Evolutionary conservation across 2,113 vertebrate genomes (phyloP).

Genomic region (Phrynocephalus versicolor): DNA sequence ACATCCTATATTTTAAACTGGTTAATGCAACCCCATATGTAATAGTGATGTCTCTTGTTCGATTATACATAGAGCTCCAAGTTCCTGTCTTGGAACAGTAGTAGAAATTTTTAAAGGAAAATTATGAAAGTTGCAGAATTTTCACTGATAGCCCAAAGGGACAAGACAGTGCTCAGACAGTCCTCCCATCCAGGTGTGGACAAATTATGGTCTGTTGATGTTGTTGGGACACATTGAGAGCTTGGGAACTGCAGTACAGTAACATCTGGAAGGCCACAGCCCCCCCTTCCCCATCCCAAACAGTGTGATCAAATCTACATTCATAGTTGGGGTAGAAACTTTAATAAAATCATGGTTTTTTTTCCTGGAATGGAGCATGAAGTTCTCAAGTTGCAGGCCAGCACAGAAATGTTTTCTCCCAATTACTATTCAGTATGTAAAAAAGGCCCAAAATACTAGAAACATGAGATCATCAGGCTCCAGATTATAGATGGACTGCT

Average conservation of each 20-base stretch:
- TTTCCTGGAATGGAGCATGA: background rate
- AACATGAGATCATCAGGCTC: background rate
- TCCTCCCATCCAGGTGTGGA: background rate
- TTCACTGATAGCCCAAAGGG: background rate
- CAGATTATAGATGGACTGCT: background rate
- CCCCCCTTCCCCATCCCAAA: background rate
- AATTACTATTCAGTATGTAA: background rate
- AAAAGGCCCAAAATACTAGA: background rate
- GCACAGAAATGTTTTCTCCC: background rate
- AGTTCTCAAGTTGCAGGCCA: background rate
- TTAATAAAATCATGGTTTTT: background rate
- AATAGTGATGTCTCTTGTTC: background rate
- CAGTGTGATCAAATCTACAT: background rate
- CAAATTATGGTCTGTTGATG: too few relatives aligned
- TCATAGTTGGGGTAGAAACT: background rate
- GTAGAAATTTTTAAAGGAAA: background rate
- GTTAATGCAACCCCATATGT: background rate
- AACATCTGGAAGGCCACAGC: too few relatives aligned
- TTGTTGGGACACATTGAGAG: too few relatives aligned
- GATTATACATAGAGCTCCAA: background rate
- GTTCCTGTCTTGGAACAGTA: too few relatives aligned
- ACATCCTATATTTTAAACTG: background rate
- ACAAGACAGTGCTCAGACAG: background rate
- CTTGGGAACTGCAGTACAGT: too few relatives aligned
- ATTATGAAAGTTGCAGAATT: background rate